Evolutionary conservation across 2,888 invertebrate genomes (phyloP).

Genomic region (Hypolimnas misippus): DNA sequence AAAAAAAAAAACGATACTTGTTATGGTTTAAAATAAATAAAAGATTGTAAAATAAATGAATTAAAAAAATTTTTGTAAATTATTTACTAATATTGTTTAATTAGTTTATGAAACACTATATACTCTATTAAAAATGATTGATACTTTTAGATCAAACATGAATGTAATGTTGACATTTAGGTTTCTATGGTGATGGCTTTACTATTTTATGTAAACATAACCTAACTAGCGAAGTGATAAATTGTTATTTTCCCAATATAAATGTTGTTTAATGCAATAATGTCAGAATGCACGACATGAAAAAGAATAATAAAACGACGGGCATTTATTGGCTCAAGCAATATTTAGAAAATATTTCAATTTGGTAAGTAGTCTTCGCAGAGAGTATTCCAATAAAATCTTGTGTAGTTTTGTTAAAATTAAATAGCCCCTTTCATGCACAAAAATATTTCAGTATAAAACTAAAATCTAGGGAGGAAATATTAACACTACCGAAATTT

Average conservation of each 20-base stretch:
- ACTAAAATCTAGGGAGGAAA: conserved; percentile 63
- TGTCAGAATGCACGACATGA: conserved; percentile 63
- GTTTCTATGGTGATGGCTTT: background rate
- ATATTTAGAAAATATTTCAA: conserved; percentile 74
- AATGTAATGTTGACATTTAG: background rate
- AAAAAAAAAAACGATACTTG: too few relatives aligned
- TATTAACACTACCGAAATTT: conserved; percentile 67
- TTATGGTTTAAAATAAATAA: too few relatives aligned
- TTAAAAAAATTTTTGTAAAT: too few relatives aligned
- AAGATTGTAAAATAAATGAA: too few relatives aligned
- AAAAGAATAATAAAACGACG: conserved; percentile 66
- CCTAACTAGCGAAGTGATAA: background rate
- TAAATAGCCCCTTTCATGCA: too few relatives aligned
- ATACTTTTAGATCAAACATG: background rate
- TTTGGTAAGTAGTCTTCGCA: conserved; percentile 68
- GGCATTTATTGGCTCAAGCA: conserved; percentile 81
- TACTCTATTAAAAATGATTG: too few relatives aligned
- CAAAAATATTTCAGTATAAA: conserved; percentile 59
- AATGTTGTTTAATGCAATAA: background rate
- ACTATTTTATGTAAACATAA: background rate
- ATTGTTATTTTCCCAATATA: background rate
- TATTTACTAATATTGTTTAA: too few relatives aligned
- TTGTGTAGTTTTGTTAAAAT: too few relatives aligned
- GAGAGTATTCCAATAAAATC: background rate
- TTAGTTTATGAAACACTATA: background rate